Evolutionary conservation across 2,888 invertebrate species (phyloP).

Genomic region (Glaucopsyche alexis): DNA sequence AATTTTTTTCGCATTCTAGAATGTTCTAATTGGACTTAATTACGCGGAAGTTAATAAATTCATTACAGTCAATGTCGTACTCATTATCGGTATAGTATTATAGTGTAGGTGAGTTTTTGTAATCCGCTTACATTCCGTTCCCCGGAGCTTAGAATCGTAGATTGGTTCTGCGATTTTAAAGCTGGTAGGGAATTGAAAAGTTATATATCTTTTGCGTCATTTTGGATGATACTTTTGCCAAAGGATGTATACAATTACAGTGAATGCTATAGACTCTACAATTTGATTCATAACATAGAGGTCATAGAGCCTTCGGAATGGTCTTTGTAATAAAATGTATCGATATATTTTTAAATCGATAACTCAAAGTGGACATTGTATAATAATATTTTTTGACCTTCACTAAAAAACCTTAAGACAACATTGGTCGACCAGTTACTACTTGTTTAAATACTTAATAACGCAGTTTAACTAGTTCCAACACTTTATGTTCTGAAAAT

Average conservation of each 20-base stretch:
- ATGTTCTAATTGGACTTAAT: constrained; percentile 46
- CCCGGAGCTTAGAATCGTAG: constrained; percentile 30
- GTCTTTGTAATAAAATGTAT: neutral
- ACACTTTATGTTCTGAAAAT: neutral
- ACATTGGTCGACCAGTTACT: neutral
- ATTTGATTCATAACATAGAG: neutral
- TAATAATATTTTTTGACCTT: constrained; percentile 7
- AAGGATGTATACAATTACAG: neutral
- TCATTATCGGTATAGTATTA: constrained; percentile 34
- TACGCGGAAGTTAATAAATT: constrained; percentile 46
- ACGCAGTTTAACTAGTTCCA: neutral
- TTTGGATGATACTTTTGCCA: neutral
- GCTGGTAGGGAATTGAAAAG: neutral
- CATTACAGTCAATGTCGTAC: constrained; percentile 40
- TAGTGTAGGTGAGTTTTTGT: constrained; percentile 30
- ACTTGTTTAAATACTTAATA: constrained; percentile 4
- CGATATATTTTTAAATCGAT: neutral
- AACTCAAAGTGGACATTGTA: neutral
- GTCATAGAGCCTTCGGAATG: neutral
- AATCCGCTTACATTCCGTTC: constrained; percentile 31
- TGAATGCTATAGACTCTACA: neutral
- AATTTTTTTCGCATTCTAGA: constrained; percentile 44
- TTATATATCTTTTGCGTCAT: neutral
- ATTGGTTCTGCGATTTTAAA: constrained; percentile 3
- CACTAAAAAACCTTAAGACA: constrained; percentile 9